A percentile compares a stretch with the other conserved stretches of the same genome.
phyloP scores from a whole-genome alignment of 2,797 vertebrate genomes.

The Acropternis orthonyx region DNA sequence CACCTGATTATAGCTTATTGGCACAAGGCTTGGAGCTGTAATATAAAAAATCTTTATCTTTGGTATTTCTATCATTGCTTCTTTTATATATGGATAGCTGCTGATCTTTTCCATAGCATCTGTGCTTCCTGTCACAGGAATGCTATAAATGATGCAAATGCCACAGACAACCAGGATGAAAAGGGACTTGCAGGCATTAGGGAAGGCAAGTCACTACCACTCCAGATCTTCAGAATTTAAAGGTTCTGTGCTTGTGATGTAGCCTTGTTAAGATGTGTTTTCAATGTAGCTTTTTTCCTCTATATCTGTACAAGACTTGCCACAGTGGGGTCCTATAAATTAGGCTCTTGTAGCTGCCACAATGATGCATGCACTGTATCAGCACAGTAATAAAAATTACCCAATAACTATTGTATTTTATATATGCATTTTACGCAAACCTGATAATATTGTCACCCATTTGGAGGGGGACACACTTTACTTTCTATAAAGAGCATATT shows the following conservation, averaged over 20 bases:
- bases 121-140: slow-evolving; percentile 35
- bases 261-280: neutral
- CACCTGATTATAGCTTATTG: slow-evolving; percentile 31
- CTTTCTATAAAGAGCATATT: neutral
- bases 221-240: neutral
- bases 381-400: neutral
- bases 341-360: neutral
- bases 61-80: slow-evolving; percentile 43
- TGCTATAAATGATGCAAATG: slow-evolving; percentile 23
- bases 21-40: slow-evolving; percentile 34
- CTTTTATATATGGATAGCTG: slow-evolving; percentile 34
- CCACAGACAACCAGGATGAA: slow-evolving; percentile 45
- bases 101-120: slow-evolving; percentile 44
- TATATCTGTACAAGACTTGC: neutral
- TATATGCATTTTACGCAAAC: neutral
- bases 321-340: neutral
- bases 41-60: slow-evolving; percentile 43
- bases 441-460: neutral
- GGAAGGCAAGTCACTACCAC: neutral
- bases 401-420: neutral
- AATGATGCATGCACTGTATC: neutral
- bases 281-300: neutral
- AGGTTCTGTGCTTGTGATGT: neutral
- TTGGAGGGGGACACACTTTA: accelerated
- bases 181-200: slow-evolving; percentile 11